Conservation (phyloP, 2,113 vertebrate genomes). For the Dasypus novemcinctus region DNA sequence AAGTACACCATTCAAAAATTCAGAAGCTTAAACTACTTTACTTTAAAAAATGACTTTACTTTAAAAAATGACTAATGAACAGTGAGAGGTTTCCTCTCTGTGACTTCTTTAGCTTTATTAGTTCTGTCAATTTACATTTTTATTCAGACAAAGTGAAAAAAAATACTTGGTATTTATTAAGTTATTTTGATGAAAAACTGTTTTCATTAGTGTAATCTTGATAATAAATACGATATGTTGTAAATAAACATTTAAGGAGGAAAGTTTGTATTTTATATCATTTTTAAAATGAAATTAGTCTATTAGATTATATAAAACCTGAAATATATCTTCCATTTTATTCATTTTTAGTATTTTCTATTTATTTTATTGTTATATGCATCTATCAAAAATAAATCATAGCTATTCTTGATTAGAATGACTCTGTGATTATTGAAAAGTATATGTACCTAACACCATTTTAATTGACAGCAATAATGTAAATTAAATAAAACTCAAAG, state of each 20-base stretch:
- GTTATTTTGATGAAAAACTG: not conserved
- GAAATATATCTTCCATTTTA: not conserved
- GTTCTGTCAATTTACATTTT: not conserved
- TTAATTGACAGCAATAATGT: not conserved
- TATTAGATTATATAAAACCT: not conserved
- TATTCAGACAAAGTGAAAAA: not conserved
- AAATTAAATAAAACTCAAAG: not conserved
- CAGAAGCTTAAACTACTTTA: not conserved
- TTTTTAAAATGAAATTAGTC: not conserved
- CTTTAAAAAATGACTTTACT: not conserved
- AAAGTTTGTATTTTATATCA: not conserved
- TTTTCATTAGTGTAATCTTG: not conserved
- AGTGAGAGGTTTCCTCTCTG: not conserved
- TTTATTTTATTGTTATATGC: not conserved
- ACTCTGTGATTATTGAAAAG: not conserved
- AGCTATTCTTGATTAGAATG: not conserved
- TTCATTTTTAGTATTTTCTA: not conserved
- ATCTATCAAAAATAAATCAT: not conserved
- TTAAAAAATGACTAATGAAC: not conserved
- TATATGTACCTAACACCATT: not conserved
- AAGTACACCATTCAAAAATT: not conserved
- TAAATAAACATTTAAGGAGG: not conserved
- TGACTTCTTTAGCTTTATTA: not conserved
- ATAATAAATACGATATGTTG: not conserved
- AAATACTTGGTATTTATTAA: not conserved